phyloP scores from a whole-genome alignment of 2,888 invertebrate species.

The Brachyptera putata region DNA sequence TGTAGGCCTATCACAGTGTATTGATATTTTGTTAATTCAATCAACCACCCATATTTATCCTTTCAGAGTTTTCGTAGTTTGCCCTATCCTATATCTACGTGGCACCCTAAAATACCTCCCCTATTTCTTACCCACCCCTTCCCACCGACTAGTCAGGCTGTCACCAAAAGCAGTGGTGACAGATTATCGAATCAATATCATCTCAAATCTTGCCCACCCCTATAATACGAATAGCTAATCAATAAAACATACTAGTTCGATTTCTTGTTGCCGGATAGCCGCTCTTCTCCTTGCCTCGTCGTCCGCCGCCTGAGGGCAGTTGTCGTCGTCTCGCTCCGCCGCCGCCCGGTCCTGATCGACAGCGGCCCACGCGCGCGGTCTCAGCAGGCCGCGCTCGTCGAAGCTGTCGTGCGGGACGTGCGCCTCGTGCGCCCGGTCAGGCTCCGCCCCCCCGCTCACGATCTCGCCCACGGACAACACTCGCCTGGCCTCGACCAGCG shows the following conservation, averaged over 20 bases:
- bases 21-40: no score
- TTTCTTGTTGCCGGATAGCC: not conserved
- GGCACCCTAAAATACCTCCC: no score
- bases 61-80: no score
- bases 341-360: not conserved
- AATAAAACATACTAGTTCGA: not conserved
- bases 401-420: conserved; percentile 15
- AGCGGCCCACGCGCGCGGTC: not conserved
- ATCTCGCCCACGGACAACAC: not conserved
- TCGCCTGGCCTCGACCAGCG: conserved; percentile 7
- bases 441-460: not conserved
- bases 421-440: not conserved
- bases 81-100: no score
- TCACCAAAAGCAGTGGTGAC: no score
- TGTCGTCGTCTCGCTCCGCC: not conserved
- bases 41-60: no score
- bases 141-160: no score
- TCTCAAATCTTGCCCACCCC: no score
- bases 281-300: not conserved
- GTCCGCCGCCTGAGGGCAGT: not conserved
- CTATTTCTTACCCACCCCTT: no score
- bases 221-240: not conserved
- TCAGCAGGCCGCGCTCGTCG: conserved; percentile 1
- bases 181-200: no score
- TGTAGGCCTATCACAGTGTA: no score